Evolutionary conservation across 2,797 vertebrate genomes (phyloP), one percentile per base, ranked within the genome.

Genomic region (Sebastes oblongus): DNA sequence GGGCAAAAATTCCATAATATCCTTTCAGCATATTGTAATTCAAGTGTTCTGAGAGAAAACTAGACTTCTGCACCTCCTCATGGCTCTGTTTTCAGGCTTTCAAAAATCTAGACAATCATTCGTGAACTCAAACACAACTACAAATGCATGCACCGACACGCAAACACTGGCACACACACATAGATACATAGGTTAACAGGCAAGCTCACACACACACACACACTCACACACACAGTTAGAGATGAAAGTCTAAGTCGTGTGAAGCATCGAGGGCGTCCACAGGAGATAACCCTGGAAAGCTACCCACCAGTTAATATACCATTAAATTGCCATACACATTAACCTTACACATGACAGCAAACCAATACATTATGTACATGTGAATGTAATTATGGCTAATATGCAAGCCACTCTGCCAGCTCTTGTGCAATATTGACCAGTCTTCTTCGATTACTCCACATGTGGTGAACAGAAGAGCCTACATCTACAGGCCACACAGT

Each of bases 381-480:
- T 90, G 88, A 90, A 91, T 88, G 78, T 92, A 93, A 95, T 94
- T 92, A 93, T 88, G 81, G 89, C 84, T 92, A 91, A 93, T 93
- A 92, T 90, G 74, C 89, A 93, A 89, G 75, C 85, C 78, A 46
- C 74, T 88, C 87, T 81, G 89, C 85, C 90, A 90, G 80, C 81
- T 86, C 77, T 90, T 90, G 78, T 86, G 81, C 84, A 93, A 79
- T 95, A 94, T 94, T 92, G 92, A 95, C 93, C 85, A 84, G 75
- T 78, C 69, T 58, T 78, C 80, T 91, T 92, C 82, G 78, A 92
- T 93, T 87, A 64, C 77, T 85, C 78, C 67, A 61, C 75, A 84
- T 85, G 71, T 84, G 75, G 76, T 76, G 74, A 86, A 72, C 30
- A 32, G 32, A 50, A 64, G 5, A 60, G 76, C 20, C 75, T 60